Base-by-base conservation (phyloP, 2,797 vertebrate genomes). In the Helicolenus hilgendorfi region DNA sequence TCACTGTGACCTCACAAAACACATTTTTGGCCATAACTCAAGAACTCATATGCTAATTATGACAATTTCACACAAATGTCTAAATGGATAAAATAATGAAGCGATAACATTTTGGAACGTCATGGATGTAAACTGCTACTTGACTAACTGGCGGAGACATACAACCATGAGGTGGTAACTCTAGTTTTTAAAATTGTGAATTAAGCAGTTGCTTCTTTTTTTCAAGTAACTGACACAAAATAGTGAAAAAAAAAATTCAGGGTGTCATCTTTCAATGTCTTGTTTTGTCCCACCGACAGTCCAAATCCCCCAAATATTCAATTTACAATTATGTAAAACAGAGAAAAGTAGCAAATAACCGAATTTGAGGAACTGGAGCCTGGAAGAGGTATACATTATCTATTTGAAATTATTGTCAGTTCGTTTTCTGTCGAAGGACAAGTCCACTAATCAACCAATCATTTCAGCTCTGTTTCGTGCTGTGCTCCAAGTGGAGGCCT, bases 261-360 rank as follows among this genome's bases (percentile, higher is more conserved):
- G 41, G 55, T 49, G 45, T 20, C 27, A 29, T 62, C 15, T 62
- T 62, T 10, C 9, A 18, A 0, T 31, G 27, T 31, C 59, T 62
- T 62, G 59, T 29, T 62, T 18, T 20, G 15, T 31, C 15, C 14
- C 27, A 59, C 7, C 58, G 0, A 60, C 59, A 60, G 59, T 60
- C 27, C 15, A 18, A 10, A 62, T 10, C 15, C 27, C 59, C 18
- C 31, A 33, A 6, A n/a, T 33, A 33, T 0, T 29, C 20, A 53
- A 63, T 33, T 63, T n/a, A n/a, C 18, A 20, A 33, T n/a, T 11
- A 33, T 33, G 20, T 33, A 29, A 31, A 33, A 11, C 14, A 11
- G 27, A 63, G 7, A 31, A n/a, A n/a, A 1, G 18, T 11, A 33
- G 1, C 29, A 0, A 31, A 31, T 20, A 8, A 0, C 38, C 1